A percentile compares a stretch with the other conserved stretches of the same genome.
Conservation (phyloP, 2,113 vertebrate species). For the Otocyon megalotis region DNA sequence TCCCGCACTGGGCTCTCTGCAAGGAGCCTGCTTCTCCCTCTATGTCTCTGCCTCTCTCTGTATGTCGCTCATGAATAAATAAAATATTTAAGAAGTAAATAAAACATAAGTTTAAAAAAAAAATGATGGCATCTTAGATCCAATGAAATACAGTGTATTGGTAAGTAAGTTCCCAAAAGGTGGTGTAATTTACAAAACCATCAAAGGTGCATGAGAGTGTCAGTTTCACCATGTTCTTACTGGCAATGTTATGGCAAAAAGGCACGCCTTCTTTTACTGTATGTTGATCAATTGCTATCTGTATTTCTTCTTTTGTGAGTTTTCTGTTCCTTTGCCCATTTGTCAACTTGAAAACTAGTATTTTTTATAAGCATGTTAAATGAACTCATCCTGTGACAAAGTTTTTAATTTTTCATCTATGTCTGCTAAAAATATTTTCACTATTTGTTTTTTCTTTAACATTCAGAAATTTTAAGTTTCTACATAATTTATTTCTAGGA, state of each 20-base stretch:
- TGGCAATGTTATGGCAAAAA: background rate
- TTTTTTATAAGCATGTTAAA: background rate
- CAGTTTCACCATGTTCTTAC: background rate
- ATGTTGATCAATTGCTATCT: background rate
- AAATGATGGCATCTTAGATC: background rate
- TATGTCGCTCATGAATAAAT: too few relatives aligned
- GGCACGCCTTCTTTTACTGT: background rate
- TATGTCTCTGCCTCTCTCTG: too few relatives aligned
- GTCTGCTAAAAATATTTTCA: background rate
- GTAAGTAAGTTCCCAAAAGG: background rate
- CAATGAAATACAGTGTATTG: background rate
- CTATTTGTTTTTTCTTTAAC: background rate
- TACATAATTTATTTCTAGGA: background rate
- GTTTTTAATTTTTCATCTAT: background rate
- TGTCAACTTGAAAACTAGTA: background rate
- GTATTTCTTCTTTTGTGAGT: background rate
- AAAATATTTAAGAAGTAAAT: too few relatives aligned
- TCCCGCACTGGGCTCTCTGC: too few relatives aligned
- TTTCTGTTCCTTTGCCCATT: conserved; percentile 35
- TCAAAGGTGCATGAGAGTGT: background rate
- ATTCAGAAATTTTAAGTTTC: background rate
- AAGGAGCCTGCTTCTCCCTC: too few relatives aligned
- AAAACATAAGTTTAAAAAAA: too few relatives aligned
- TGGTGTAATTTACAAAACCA: background rate
- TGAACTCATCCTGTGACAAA: background rate